Conservation (phyloP, 2,113 vertebrate species). For the Pseudorhombus dupliciocellatus region DNA sequence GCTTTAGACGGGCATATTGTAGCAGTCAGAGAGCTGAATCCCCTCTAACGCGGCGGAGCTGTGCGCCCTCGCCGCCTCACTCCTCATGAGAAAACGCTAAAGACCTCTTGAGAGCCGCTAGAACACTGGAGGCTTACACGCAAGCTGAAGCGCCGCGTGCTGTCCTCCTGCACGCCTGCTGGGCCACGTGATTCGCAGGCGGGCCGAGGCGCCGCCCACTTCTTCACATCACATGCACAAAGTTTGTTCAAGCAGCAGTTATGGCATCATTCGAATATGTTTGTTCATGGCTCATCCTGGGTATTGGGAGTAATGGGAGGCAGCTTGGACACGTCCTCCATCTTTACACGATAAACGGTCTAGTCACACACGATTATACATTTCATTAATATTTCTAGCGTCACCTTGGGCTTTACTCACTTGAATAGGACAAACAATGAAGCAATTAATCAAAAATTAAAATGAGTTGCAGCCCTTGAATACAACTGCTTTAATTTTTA, state of each 20-base stretch:
- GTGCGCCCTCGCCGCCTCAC: slow-evolving; percentile 41
- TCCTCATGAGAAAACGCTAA: slow-evolving; percentile 46
- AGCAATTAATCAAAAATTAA: not conserved
- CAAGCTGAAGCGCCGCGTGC: not conserved
- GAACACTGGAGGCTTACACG: slow-evolving; percentile 40
- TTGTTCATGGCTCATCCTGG: no score
- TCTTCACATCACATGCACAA: not conserved
- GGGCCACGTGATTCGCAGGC: not conserved
- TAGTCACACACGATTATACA: not conserved
- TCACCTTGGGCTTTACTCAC: not conserved
- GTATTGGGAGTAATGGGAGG: no score
- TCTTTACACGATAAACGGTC: no score
- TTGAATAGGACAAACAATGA: not conserved
- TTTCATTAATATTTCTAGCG: not conserved
- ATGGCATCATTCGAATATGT: no score
- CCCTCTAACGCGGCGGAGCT: slow-evolving; percentile 37
- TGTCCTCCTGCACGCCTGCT: not conserved
- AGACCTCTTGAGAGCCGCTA: slow-evolving; percentile 59
- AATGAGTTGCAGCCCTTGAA: not conserved
- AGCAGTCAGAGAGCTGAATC: slow-evolving; percentile 56
- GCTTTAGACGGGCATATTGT: slow-evolving; percentile 63
- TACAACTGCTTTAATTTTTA: not conserved
- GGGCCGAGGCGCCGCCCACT: not conserved
- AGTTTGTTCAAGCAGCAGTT: not conserved
- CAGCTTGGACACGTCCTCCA: no score